These are phyloP conservation scores for Craseonycteris thonglongyai DNA, from an alignment of 2,113 vertebrate genomes.

Conservation along the genomic window DNA sequence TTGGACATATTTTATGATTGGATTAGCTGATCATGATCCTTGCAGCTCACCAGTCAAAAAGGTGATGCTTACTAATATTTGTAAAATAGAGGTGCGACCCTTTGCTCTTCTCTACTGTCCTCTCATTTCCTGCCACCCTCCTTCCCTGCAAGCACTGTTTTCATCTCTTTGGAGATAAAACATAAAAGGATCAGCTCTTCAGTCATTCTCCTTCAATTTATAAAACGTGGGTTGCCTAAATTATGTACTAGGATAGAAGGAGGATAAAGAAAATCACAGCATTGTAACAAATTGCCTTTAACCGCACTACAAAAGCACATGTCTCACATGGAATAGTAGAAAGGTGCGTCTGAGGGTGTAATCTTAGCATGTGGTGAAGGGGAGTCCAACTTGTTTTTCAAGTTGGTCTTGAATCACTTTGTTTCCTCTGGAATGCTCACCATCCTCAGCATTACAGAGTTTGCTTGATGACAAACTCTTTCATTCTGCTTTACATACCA, in stretches of 20 bases:
- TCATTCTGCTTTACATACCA: slow-evolving; percentile 24
- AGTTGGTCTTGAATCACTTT: slow-evolving; percentile 81
- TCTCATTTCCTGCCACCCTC: not conserved
- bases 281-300: slow-evolving; percentile 77
- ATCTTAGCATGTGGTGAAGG: slow-evolving; percentile 78
- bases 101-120: not conserved
- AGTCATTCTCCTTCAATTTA: slow-evolving; percentile 67
- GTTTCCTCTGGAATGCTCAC: slow-evolving; percentile 77
- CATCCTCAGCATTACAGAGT: slow-evolving; percentile 78
- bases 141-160: slow-evolving; percentile 6
- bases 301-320: slow-evolving; percentile 73
- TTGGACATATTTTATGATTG: slow-evolving; percentile 19
- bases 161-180: slow-evolving; percentile 61
- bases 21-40: slow-evolving; percentile 26
- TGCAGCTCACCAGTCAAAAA: slow-evolving; percentile 34
- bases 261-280: slow-evolving; percentile 76
- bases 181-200: slow-evolving; percentile 63
- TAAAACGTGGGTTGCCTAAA: slow-evolving; percentile 71
- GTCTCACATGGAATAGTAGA: slow-evolving; percentile 72
- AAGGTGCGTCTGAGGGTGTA: slow-evolving; percentile 82
- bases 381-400: slow-evolving; percentile 84
- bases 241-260: slow-evolving; percentile 49
- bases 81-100: not conserved
- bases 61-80: slow-evolving; percentile 11
- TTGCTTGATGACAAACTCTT: slow-evolving; percentile 70